Base-by-base conservation (phyloP, 2,888 invertebrate genomes). In the Danaus chrysippus region DNA sequence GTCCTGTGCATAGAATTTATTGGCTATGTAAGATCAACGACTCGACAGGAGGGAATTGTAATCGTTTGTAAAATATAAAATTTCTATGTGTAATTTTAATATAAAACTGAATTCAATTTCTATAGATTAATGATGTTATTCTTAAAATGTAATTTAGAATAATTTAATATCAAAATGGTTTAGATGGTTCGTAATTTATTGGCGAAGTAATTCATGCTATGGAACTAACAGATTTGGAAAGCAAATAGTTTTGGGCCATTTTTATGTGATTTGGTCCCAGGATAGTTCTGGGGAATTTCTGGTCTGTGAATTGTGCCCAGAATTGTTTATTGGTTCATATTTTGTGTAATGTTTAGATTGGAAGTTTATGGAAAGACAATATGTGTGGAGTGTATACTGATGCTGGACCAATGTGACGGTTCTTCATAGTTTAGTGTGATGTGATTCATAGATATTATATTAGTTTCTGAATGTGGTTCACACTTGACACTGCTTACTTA, bases 321-420 rank as follows among this genome's bases (percentile, higher is more conserved):
- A 9, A 11, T 10, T 17, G 2, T 12, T 49, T 15, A 17, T 49
- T 8, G 10, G 12, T n/a, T 46, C 15, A 46, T 5, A 15, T 1
- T 10, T 49, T 17, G 15, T 10, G 17, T 49, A 17, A 3, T 49
- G 15, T 49, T 10, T n/a, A 46, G 3, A 15, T 13, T 13, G 12
- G 13, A 46, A 46, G 13, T 13, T 1, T 46, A 46, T 49, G 10
- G 3, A 34, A 41, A 34, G n/a, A 11, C 12, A 44, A n/a, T 59
- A 54, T 54, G 61, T 58, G 62, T 55, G n/a, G 56, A 61, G 43
- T 53, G 42, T 34, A 41, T 42, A 42, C 23, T 52, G 49, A 61
- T 61, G 61, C 61, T 56, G 68, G 68, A 68, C 68, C 68, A 68
- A 68, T 61, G 58, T 52, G 54, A 61, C 57, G 58, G 64, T 60